Evolutionary conservation across 1,140 invertebrate species (phyloP), one percentile per base, ranked within the genome.

Genomic region (Drosophila albomicans): DNA sequence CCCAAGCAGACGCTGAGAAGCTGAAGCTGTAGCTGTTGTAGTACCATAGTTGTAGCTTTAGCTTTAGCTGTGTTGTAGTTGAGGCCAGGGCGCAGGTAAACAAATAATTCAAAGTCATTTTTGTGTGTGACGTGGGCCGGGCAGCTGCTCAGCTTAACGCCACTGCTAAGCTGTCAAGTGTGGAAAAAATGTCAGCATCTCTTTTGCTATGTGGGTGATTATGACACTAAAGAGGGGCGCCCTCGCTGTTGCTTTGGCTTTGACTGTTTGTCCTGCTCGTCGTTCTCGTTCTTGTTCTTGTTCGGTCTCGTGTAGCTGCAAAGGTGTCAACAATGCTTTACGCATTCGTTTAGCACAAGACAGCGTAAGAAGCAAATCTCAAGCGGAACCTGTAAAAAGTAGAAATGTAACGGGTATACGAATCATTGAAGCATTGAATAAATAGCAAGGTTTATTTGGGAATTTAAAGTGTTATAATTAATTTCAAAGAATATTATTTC

Each of bases 101-200:
- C 85, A 89, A 89, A 89, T 90, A 89, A 89, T 90, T 89, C 85
- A 89, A 88, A 88, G 84, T 89, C 85, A 88, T 88, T 87, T 88
- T 88, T 88, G 73, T 62, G 64, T 84, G 64, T 84, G 84, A 80
- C 80, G 88, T 72, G 72, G 73, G 43, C 63, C 66, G 43, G 49
- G 72, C 84, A 88, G 84, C 85, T 88, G 84, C 74, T 84, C 56
- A 68, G 48, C 67, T 64, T 15, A 61, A 59, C 51, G 52, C 32
- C 57, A 38, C 45, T 8, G 16, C 20, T 25, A 25, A 25, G 65
- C 52, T 61, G 74, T 67, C 82, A 75, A 85, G 75, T 78, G 81
- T 78, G 75, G 57, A 87, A 78, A 82, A 81, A 56, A 56, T 52
- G 51, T 65, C 63, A 65, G 38, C 32, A 70, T 68, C 28, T 35